These are phyloP conservation scores for Amblyornis subalaris DNA, from an alignment of 2,113 vertebrate species.

Conservation along the genomic window DNA sequence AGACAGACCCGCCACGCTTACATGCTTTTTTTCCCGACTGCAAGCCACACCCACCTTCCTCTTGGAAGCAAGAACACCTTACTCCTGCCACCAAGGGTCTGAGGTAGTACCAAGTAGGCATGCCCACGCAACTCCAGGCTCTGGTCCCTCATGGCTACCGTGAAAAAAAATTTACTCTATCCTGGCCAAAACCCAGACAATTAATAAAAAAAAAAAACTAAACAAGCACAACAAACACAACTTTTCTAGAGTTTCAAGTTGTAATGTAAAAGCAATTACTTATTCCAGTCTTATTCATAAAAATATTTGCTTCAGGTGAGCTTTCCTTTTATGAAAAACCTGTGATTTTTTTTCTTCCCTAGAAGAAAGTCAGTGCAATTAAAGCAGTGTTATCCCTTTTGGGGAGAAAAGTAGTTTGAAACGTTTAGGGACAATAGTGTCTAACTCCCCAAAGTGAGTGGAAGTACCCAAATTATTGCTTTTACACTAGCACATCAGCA, in stretches of 20 bases:
- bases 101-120: not conserved
- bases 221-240: not conserved
- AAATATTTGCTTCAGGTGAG: not conserved
- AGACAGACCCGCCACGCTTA: too few species aligned
- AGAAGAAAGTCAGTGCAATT: not conserved
- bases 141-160: not conserved
- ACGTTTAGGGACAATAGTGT: not conserved
- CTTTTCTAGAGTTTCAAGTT: not conserved
- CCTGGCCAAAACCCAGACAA: not conserved
- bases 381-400: not conserved
- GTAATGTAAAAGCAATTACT: not conserved
- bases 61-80: not conserved
- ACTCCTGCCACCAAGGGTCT: not conserved
- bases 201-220: too few species aligned
- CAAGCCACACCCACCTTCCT: not conserved
- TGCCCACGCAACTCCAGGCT: fast-evolving
- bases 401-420: not conserved
- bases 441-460: not conserved
- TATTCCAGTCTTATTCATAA: not conserved
- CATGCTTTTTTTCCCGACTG: fast-evolving
- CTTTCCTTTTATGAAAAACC: not conserved
- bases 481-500: not conserved
- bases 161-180: not conserved
- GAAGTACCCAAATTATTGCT: not conserved
- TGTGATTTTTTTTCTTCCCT: not conserved